Evolutionary conservation across 2,888 invertebrate genomes (phyloP).

Genomic region (Deroplatys truncata): DNA sequence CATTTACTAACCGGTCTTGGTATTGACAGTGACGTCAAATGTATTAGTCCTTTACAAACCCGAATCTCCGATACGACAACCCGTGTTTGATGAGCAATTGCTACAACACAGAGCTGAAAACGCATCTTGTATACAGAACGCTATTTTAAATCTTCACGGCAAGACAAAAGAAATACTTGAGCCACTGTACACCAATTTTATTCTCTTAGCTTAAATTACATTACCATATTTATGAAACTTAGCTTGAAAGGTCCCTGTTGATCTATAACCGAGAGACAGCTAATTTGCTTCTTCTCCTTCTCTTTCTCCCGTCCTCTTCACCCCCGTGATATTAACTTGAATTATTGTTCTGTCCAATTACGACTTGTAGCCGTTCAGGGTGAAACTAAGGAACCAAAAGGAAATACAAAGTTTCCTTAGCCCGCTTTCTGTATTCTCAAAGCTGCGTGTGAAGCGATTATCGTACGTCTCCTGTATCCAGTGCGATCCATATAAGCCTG

Average conservation of each 20-base stretch:
- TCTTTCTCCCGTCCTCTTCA: not conserved
- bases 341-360: not conserved
- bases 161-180: not conserved
- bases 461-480: too few species aligned
- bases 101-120: not conserved
- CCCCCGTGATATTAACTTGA: not conserved
- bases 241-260: not conserved
- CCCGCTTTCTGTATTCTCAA: not conserved
- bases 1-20: too few species aligned
- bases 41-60: too few species aligned
- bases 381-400: not conserved
- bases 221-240: slow-evolving; percentile 4
- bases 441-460: not conserved
- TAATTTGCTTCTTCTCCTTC: not conserved
- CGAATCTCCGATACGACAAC: too few species aligned
- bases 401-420: not conserved
- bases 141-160: not conserved
- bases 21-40: too few species aligned
- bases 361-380: not conserved
- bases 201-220: not conserved
- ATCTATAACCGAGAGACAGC: not conserved
- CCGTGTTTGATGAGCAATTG: too few species aligned
- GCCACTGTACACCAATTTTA: not conserved
- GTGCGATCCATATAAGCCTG: too few species aligned
- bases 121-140: not conserved